Conservation (phyloP, 1,140 invertebrate genomes). For the Sycophaga agraensis region DNA sequence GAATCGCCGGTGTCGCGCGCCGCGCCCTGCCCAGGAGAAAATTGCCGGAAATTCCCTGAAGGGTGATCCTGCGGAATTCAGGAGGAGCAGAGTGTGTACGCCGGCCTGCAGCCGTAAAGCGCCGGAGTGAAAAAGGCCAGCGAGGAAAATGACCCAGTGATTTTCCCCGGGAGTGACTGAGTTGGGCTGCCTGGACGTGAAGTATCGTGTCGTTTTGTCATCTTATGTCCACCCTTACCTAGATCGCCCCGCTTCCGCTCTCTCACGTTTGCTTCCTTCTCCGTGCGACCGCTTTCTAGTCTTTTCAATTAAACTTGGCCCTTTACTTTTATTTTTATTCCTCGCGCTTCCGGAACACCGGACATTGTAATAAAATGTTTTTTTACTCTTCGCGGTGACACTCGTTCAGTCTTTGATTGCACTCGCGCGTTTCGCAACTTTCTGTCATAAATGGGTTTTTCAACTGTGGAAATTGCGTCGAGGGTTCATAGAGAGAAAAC, state of each 20-base stretch:
- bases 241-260: background rate
- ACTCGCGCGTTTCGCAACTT: no score
- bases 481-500: no score
- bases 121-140: slow-evolving; percentile 2
- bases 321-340: no score
- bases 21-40: slow-evolving; percentile 31
- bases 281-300: no score
- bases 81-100: background rate
- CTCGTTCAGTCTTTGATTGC: no score
- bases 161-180: slow-evolving; percentile 20
- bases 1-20: slow-evolving; percentile 30
- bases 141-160: slow-evolving; percentile 30
- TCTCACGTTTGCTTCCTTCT: background rate
- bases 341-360: no score
- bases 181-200: no score
- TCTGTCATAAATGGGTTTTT: no score
- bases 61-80: slow-evolving; percentile 34
- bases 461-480: no score
- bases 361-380: no score
- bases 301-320: no score
- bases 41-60: slow-evolving; percentile 33
- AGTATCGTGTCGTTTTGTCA: background rate
- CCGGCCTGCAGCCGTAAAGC: background rate
- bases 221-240: background rate
- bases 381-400: no score